Base-by-base conservation (phyloP, 2,797 vertebrate genomes). In the Sylvia borin region DNA sequence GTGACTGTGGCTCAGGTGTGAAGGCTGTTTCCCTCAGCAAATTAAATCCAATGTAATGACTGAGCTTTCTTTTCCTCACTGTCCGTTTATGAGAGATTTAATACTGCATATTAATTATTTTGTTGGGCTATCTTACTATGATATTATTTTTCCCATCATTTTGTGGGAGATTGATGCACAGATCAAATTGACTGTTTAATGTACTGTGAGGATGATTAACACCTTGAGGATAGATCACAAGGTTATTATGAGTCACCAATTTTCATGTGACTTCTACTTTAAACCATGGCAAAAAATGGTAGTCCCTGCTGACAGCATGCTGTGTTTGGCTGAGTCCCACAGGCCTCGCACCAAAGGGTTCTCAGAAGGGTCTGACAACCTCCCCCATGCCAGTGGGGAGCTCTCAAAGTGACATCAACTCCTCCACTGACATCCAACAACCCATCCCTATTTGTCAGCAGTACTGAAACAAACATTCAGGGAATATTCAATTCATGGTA, bases 31-130 rank as follows among this genome's bases (percentile, higher is more conserved):
- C 91, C 94, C 93, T 93, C 43, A 81, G 96, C 94, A 98, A 97
- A 98, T 97, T 97, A 98, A 98, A 97, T 81, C 83, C 93, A 96
- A 5, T 62, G 90, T 93, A 97, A 97, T 97, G 97, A 97, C 53
- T 72, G 93, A 96, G 91, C 65, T 81, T 91, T 96, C 95, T 96
- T 97, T 96, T 93, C 96, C 86, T 93, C 94, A 93, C 92, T 87
- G 64, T 88, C 90, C 18, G 0, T 88, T 94, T 96, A 96, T 66
- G 92, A 96, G 91, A 97, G 90, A 97, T 97, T 97, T 96, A 97
- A 96, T 94, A 51, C 93, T 93, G 83, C 83, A 92, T 94, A 95
- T 97, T 97, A 97, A 98, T 96, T 96, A 93, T 91, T 96, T 93
- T 91, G 89, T 95, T 94, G 81, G 13, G 85, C 76, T 93, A 76